These are phyloP conservation scores for Acyrthosiphon pisum DNA, from an alignment of 1,140 invertebrate species.

Conservation along the genomic window DNA sequence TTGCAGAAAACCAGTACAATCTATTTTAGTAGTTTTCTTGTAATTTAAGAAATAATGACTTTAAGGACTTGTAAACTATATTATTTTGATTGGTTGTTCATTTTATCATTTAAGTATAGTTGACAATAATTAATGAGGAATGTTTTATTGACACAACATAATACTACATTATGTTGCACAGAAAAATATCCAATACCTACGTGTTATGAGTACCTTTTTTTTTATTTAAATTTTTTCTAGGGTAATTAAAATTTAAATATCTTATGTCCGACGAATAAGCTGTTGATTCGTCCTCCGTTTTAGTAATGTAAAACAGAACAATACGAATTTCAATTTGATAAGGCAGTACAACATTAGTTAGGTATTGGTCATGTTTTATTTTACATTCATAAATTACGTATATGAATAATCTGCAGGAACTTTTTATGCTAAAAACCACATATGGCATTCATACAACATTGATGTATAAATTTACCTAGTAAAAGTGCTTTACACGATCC, in stretches of 20 bases:
- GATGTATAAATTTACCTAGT: background rate
- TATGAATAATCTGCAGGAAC: background rate
- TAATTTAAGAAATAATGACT: background rate
- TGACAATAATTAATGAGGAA: background rate
- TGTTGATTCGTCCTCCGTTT: background rate
- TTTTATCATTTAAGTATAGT: background rate
- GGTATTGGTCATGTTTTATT: background rate
- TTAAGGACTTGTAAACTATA: background rate
- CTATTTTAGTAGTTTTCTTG: background rate
- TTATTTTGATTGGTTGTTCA: background rate
- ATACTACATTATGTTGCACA: background rate
- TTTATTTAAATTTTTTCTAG: background rate
- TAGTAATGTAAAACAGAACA: background rate
- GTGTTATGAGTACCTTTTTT: background rate
- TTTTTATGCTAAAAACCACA: background rate
- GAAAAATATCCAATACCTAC: background rate
- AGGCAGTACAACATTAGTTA: background rate
- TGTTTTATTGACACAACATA: background rate
- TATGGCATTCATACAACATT: background rate
- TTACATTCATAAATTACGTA: background rate
- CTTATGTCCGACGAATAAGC: background rate
- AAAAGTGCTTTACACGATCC: background rate
- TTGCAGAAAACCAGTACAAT: background rate
- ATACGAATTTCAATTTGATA: background rate
- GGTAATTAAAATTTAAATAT: background rate